Conservation (phyloP, 2,797 vertebrate species). For the Australoheros facetus region DNA sequence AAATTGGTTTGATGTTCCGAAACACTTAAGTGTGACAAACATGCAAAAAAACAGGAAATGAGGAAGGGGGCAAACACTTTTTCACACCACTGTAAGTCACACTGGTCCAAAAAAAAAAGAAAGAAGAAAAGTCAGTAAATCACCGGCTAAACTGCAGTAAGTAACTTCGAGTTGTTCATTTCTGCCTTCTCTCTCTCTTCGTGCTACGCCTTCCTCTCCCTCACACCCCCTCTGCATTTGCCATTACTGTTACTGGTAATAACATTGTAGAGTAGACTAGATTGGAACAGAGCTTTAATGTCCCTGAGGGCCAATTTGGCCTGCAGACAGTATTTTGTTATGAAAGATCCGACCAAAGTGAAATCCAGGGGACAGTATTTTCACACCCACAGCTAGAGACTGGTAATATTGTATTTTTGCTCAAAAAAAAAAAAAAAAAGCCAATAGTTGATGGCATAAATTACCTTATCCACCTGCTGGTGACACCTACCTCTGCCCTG, state of each 20-base stretch:
- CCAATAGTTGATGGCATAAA: constrained; percentile 1
- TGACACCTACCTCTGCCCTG: constrained; percentile 1
- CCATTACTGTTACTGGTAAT: constrained; percentile 10
- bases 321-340: constrained; percentile 4
- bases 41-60: no score
- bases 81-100: no score
- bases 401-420: background rate
- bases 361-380: constrained; percentile 7
- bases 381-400: background rate
- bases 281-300: constrained; percentile 3
- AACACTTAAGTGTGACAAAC: no score
- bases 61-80: no score
- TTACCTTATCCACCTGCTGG: background rate
- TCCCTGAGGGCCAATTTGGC: background rate
- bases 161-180: background rate
- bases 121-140: background rate
- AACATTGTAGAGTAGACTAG: background rate
- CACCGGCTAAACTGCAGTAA: background rate
- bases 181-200: no score
- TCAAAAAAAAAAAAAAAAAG: background rate
- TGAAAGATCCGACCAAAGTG: background rate
- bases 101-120: background rate
- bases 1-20: no score
- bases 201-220: background rate
- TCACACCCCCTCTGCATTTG: background rate